Evolutionary conservation across 2,888 invertebrate genomes (phyloP).

Genomic region (Cataglyphis rosenhaueri): DNA sequence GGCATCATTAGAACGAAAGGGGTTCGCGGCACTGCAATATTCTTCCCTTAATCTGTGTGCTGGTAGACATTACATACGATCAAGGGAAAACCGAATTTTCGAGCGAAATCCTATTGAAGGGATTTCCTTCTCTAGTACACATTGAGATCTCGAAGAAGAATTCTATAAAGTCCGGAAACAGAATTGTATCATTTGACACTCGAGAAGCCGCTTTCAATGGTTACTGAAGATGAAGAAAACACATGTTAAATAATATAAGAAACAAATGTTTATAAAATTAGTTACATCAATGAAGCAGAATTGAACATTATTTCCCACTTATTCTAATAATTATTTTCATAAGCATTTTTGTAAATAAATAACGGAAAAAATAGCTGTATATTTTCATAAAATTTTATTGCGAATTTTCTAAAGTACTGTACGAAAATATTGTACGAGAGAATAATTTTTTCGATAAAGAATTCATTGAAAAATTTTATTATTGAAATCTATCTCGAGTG

Average conservation of each 20-base stretch:
- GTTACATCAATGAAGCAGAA: not conserved
- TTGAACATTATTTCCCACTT: not conserved
- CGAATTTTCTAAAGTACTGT: not conserved
- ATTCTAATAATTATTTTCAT: not conserved
- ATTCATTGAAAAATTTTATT: not conserved
- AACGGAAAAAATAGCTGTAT: not conserved
- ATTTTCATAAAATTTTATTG: not conserved
- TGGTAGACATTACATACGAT: slow-evolving; percentile 59
- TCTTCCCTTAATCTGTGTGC: slow-evolving; percentile 60
- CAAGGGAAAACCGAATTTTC: slow-evolving; percentile 61
- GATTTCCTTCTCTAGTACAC: slow-evolving; percentile 8
- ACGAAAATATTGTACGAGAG: too few relatives aligned
- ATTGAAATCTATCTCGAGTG: not conserved
- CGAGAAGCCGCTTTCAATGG: slow-evolving; percentile 4
- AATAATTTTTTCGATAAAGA: not conserved
- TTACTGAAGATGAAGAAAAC: not conserved
- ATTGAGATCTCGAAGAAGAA: slow-evolving; percentile 14
- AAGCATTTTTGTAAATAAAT: not conserved
- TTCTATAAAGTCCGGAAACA: slow-evolving; percentile 11
- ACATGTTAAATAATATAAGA: not conserved
- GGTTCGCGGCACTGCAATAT: slow-evolving; percentile 51
- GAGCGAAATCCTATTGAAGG: slow-evolving; percentile 13
- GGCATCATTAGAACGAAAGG: slow-evolving; percentile 57
- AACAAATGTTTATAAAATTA: not conserved
- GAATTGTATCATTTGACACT: slow-evolving; percentile 8